Evolutionary conservation across 1,140 invertebrate genomes (phyloP), one percentile per base, ranked within the genome.

Genomic region (Drosophila jambulina): DNA sequence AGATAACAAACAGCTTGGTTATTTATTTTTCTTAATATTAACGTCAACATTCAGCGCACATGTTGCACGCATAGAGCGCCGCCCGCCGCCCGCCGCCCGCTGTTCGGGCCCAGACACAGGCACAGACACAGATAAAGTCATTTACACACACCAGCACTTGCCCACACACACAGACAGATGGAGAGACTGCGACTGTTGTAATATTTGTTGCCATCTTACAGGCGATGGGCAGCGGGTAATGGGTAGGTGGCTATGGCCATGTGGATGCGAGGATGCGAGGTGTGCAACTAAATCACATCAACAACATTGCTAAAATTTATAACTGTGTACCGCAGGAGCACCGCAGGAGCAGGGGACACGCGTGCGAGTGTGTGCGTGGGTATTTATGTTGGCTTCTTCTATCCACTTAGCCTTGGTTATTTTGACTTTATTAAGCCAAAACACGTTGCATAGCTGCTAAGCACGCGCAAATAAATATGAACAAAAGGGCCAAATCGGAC

Each of bases 21-120:
- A 90, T 90, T 90, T 90, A 90, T 90, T 90, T 90, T 90, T 90
- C 86, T 85, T 90, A 90, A 90, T 90, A 90, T 90, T 90, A 90
- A 90, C 86, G 85, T 90, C 85, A 90, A 90, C 85, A 90, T 90
- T 90, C 85, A 85, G 85, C 85, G 85, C 85, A 90, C 85, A 90
- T 90, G 85, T 90, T 90, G 85, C 85, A 90, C 85, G 85, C 85
- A 90, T 70, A 79, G 78, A 68, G 80, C 63, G 60, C 49, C 58
- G 40, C 56, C 56, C 32, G 54, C 49, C 58, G 40, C 56, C 56
- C 32, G 54, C 74, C 85, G 46, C 75, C 59, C 58, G 62, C 71
- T 75, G 80, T 46, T 60, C 27, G 29, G 43, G 67, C 69, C 70
- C 64, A 68, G 75, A 67, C 58, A 58, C 54, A 74, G 60, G 58